Conservation (phyloP, 1,140 invertebrate genomes). For the Goniozus legneri region DNA sequence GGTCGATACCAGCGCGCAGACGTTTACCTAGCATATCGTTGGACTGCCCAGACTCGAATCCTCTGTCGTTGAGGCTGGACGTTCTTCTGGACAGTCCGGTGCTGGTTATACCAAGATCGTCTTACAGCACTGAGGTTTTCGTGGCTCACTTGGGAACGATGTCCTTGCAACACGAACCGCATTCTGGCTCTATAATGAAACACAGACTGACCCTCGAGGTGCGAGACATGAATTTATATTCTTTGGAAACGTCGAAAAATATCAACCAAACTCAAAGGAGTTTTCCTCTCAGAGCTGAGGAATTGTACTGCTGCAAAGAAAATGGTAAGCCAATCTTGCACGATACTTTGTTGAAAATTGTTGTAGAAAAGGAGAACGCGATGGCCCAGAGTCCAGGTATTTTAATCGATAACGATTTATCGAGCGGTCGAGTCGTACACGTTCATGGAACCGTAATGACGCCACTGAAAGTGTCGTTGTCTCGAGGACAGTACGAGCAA, state of each 20-base stretch:
- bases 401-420: conserved; percentile 39
- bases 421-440: conserved; percentile 50
- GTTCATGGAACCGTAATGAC: conserved; percentile 79
- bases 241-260: conserved; percentile 60
- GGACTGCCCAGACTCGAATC: conserved; percentile 23
- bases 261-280: conserved; percentile 31
- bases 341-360: conserved; percentile 76
- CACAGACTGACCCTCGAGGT: conserved; percentile 64
- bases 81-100: conserved; percentile 86
- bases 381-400: conserved; percentile 40
- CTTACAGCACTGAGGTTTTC: conserved; percentile 77
- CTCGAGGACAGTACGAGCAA: conserved; percentile 84
- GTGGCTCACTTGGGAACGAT: conserved; percentile 93
- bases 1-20: conserved; percentile 43
- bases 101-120: conserved; percentile 76
- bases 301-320: conserved; percentile 66
- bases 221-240: conserved; percentile 85
- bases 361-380: conserved; percentile 52
- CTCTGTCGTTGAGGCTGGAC: conserved; percentile 58
- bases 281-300: conserved; percentile 54
- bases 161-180: conserved; percentile 57
- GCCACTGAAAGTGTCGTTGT: conserved; percentile 78
- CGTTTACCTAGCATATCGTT: conserved; percentile 42
- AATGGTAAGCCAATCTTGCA: conserved; percentile 72
- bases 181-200: conserved; percentile 35